These are phyloP conservation scores for Phrynosoma blainvillii DNA, from an alignment of 2,113 vertebrate genomes.

Conservation along the genomic window DNA sequence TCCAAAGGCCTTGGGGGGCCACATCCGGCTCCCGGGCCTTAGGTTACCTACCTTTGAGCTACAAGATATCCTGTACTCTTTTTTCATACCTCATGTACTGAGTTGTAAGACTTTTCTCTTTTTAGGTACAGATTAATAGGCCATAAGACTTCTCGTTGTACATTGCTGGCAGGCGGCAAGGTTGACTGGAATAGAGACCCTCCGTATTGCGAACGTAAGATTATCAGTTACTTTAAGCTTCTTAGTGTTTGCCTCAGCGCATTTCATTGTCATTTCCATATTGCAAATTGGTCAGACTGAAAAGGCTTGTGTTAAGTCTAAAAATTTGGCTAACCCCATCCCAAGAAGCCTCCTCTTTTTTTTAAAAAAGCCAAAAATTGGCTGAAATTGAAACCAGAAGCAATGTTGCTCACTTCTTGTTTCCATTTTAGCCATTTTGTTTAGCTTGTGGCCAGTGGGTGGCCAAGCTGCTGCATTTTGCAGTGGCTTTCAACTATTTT, in stretches of 20 bases:
- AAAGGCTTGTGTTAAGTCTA: not conserved
- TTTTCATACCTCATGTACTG: not conserved
- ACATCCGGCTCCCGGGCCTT: too few species aligned
- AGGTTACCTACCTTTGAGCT: too few species aligned
- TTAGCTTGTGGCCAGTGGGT: too few species aligned
- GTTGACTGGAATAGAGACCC: rapidly evolving
- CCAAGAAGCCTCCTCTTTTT: too few species aligned
- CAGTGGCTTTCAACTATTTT: too few species aligned
- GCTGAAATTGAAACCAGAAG: too few species aligned
- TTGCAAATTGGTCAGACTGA: not conserved
- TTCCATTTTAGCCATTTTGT: too few species aligned
- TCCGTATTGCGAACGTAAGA: constrained; percentile 41
- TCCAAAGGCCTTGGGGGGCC: too few species aligned
- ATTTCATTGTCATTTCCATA: rapidly evolving
- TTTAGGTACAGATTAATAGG: constrained; percentile 47
- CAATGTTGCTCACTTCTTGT: too few species aligned
- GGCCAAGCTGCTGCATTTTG: too few species aligned
- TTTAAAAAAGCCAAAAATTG: too few species aligned
- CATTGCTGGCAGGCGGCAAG: rapidly evolving
- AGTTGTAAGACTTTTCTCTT: not conserved
- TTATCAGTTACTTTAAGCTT: not conserved
- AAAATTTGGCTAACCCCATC: not conserved
- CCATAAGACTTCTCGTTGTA: rapidly evolving
- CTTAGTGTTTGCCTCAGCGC: not conserved
- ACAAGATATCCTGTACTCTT: not conserved